Percentiles rank a stretch among this genome's conserved stretches.
Conservation (phyloP, 2,113 vertebrate species). For the Forbesichthys agassizii region DNA sequence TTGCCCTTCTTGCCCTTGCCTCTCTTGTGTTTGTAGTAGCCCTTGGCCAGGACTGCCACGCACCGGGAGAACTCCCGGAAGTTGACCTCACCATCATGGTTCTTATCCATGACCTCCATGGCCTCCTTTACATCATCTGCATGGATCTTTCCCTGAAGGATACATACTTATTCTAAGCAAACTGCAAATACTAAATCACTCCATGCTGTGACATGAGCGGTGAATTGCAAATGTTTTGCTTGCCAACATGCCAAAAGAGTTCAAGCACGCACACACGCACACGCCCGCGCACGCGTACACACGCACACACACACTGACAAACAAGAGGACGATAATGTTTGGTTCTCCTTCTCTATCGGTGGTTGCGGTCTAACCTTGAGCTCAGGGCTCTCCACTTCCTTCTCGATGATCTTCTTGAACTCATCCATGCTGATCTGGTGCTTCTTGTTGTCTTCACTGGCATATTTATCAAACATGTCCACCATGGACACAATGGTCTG, state of each 20-base stretch:
- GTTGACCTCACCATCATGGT: conserved; percentile 72
- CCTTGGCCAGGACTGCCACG: conserved; percentile 53
- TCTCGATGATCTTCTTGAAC: conserved; percentile 53
- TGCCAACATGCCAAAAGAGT: too few species aligned
- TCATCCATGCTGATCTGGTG: conserved; percentile 50
- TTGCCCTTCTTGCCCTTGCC: conserved; percentile 55
- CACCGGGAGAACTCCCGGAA: conserved; percentile 70
- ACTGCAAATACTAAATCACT: too few species aligned
- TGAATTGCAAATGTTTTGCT: too few species aligned
- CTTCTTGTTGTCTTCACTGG: conserved; percentile 53
- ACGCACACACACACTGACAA: not conserved
- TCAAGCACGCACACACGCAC: too few species aligned
- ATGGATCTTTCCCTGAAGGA: conserved; percentile 56
- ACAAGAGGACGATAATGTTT: not conserved
- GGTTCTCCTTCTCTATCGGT: not conserved
- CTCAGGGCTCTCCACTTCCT: conserved; percentile 54
- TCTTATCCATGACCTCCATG: conserved; percentile 69
- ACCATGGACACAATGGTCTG: conserved; percentile 59
- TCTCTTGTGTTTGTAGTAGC: conserved; percentile 56
- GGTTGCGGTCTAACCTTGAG: conserved; percentile 54
- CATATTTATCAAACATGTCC: conserved; percentile 70
- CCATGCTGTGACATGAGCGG: too few species aligned
- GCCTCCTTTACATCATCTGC: conserved; percentile 54
- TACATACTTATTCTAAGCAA: not conserved
- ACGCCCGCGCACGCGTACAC: not conserved